Evolutionary conservation across 2,797 vertebrate species (phyloP), one percentile per base, ranked within the genome.

Genomic region (Moxostoma hubbsi): DNA sequence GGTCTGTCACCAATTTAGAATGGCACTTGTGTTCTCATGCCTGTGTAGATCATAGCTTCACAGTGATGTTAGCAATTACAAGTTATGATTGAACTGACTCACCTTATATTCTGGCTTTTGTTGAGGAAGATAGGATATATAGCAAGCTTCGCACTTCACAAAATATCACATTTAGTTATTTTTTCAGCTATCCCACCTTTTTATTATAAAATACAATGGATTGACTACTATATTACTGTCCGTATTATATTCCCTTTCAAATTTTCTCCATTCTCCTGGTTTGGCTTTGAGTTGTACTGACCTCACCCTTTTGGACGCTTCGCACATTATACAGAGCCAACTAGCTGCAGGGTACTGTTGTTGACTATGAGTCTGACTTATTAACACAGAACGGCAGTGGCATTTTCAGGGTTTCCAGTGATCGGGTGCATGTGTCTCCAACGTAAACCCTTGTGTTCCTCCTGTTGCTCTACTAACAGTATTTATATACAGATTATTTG

Each of bases 361-460:
- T 46, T 64, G 59, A 65, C 62, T 49, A 58, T 5, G 24, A 55
- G 53, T 69, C 74, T 77, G 61, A 78, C 73, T 84, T 78, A 80
- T 70, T 84, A 82, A 88, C 84, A 71, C 77, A 36, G 36, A 36
- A 36, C 4, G 36, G 36, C 36, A 50, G 47, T 54, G 78, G 49
- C 77, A 16, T 55, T 69, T 84, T 63, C 73, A 64, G 76, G 73
- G 50, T 49, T 69, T 80, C 18, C 80, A 74, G 82, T 71, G 85
- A 79, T 82, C 67, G 67, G 75, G 74, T 86, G 89, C 91, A 91
- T 90, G 58, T 68, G 18, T 64, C 83, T 80, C 62, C 58, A 84
- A 11, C 54, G 7, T 68, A 77, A 77, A 77, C n/a, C 58, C 64
- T 58, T 77, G 59, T 78, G 62, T 70, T 79, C 77, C 51, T 53